A percentile compares a stretch with the other conserved stretches of the same genome.
These are phyloP conservation scores for Nestor notabilis DNA, from an alignment of 2,113 vertebrate genomes.

Conservation along the genomic window DNA sequence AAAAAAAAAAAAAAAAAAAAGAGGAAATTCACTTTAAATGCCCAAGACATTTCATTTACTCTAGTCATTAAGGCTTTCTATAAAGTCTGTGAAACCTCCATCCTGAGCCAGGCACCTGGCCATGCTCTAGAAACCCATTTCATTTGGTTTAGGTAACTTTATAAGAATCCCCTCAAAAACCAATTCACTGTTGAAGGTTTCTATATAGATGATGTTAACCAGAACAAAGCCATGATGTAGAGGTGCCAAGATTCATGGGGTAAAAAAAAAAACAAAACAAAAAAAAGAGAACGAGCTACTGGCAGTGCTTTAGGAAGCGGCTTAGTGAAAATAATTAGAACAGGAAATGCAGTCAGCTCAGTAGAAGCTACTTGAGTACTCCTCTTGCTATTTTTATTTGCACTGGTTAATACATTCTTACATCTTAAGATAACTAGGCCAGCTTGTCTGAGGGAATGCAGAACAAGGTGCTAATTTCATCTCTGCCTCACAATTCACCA, in stretches of 20 bases:
- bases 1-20: neutral
- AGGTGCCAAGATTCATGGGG: neutral
- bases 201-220: neutral
- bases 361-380: neutral
- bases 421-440: conserved; percentile 4
- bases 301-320: neutral
- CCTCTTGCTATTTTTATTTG: conserved; percentile 44
- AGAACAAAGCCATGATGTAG: neutral
- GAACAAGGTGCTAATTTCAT: conserved; percentile 30
- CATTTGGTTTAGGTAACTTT: neutral
- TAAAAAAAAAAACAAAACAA: neutral
- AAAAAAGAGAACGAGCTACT: neutral
- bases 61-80: neutral
- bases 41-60: neutral
- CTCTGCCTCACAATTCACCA: conserved; percentile 35
- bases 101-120: neutral
- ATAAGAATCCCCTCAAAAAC: neutral
- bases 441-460: neutral
- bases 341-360: neutral
- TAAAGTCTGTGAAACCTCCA: neutral
- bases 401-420: conserved; percentile 41
- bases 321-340: conserved; percentile 21
- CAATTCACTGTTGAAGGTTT: neutral
- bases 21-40: neutral
- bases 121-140: neutral